These are phyloP conservation scores for Rhamnusium bicolor DNA, from an alignment of 2,888 invertebrate species.

Conservation along the genomic window DNA sequence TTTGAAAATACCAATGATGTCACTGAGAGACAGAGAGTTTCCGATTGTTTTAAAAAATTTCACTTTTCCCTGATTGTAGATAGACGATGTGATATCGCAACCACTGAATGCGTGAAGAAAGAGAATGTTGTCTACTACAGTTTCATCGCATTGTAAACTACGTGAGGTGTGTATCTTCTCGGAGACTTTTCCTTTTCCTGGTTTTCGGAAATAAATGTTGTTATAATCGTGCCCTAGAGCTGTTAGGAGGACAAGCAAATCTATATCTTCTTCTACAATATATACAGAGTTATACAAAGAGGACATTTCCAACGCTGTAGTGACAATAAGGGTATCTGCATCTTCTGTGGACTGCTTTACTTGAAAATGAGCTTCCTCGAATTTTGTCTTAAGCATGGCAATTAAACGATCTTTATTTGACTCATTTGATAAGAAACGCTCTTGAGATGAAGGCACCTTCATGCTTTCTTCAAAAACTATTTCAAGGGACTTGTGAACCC, in stretches of 20 bases:
- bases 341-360: neutral
- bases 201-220: neutral
- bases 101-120: conserved; percentile 1
- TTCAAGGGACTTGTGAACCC: neutral
- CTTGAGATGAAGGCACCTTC: neutral
- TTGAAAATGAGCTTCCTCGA: neutral
- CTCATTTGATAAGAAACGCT: conserved; percentile 1
- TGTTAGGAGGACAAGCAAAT: neutral
- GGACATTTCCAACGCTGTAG: conserved; percentile 2
- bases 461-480: neutral
- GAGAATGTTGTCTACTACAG: neutral
- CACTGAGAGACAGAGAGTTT: neutral
- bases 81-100: conserved; percentile 1
- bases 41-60: neutral
- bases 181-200: conserved; percentile 4
- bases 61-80: neutral
- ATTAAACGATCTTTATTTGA: neutral
- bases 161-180: conserved; percentile 1
- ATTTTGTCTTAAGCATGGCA: neutral
- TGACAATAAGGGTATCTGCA: conserved; percentile 2
- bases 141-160: neutral
- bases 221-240: neutral
- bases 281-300: neutral
- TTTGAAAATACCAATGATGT: neutral
- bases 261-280: neutral